Conservation (phyloP, 1,140 invertebrate genomes). For the Brachionus angularis region DNA sequence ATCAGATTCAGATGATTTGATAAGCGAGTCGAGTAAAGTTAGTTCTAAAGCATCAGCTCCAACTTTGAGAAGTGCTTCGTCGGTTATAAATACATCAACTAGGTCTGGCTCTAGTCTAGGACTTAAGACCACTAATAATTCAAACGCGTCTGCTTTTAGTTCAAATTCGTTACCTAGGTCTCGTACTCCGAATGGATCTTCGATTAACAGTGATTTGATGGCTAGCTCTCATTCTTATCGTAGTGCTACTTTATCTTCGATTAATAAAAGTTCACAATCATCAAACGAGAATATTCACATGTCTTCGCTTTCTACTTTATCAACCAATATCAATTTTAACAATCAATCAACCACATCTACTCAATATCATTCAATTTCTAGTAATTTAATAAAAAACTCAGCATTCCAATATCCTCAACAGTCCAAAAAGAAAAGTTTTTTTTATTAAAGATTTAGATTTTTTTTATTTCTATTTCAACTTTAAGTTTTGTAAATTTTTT, state of each 20-base stretch:
- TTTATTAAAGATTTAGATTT: slow-evolving; percentile 8
- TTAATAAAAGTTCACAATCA: slow-evolving; percentile 14
- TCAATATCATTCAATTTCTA: slow-evolving; percentile 12
- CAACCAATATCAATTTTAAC: neutral
- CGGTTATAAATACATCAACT: neutral
- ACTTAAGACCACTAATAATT: slow-evolving; percentile 1
- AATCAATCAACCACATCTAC: slow-evolving; percentile 26
- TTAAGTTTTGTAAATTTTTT: neutral
- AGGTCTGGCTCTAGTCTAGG: slow-evolving; percentile 11
- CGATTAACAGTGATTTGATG: neutral
- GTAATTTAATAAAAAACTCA: slow-evolving; percentile 23
- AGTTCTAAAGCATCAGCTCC: neutral
- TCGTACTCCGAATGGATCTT: neutral
- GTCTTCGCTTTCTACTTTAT: neutral
- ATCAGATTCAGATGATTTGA: slow-evolving; percentile 13
- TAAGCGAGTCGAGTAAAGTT: slow-evolving; percentile 10
- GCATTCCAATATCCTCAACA: neutral
- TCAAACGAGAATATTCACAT: slow-evolving; percentile 5
- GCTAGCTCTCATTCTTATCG: slow-evolving; percentile 3
- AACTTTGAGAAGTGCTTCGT: neutral
- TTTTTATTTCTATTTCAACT: neutral
- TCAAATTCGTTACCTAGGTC: slow-evolving; percentile 10
- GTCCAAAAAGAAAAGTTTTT: slow-evolving; percentile 7
- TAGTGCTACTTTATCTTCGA: slow-evolving; percentile 7
- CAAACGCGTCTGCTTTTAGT: neutral